These are phyloP conservation scores for Heteronetta atricapilla DNA, from an alignment of 2,113 vertebrate genomes.

Conservation along the genomic window DNA sequence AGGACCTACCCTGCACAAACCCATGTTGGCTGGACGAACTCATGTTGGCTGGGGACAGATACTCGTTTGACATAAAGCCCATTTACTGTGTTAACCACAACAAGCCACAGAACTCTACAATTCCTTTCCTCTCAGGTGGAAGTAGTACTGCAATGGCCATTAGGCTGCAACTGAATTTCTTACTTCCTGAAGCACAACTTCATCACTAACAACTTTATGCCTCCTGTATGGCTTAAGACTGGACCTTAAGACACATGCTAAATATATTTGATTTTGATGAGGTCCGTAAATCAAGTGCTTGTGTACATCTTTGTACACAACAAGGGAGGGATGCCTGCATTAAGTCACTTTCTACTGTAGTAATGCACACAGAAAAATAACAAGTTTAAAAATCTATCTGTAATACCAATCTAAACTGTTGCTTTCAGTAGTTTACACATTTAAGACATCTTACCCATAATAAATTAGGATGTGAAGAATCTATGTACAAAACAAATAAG, in stretches of 20 bases:
- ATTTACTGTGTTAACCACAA: not conserved
- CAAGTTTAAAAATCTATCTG: not conserved
- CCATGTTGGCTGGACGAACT: too few relatives aligned
- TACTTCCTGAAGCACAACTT: not conserved
- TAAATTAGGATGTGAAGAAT: not conserved
- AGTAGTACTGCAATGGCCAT: not conserved
- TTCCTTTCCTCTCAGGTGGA: not conserved
- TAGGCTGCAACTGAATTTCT: not conserved
- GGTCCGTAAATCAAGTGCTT: not conserved
- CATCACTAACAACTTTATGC: not conserved
- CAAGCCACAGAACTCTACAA: not conserved
- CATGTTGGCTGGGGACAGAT: too few relatives aligned
- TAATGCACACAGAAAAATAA: not conserved
- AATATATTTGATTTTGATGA: not conserved
- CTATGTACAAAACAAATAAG: not conserved
- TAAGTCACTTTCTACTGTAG: not conserved
- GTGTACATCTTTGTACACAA: not conserved
- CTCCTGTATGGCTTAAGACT: not conserved
- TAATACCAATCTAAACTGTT: not conserved
- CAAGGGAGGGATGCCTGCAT: not conserved
- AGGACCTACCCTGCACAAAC: too few relatives aligned
- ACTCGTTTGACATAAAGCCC: accelerated
- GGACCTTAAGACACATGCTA: not conserved
- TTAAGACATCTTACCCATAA: not conserved
- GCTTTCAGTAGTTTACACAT: not conserved